Base-by-base conservation (phyloP, 92 coral and sea anemone species). In the Epizoanthus illoricatus region DNA sequence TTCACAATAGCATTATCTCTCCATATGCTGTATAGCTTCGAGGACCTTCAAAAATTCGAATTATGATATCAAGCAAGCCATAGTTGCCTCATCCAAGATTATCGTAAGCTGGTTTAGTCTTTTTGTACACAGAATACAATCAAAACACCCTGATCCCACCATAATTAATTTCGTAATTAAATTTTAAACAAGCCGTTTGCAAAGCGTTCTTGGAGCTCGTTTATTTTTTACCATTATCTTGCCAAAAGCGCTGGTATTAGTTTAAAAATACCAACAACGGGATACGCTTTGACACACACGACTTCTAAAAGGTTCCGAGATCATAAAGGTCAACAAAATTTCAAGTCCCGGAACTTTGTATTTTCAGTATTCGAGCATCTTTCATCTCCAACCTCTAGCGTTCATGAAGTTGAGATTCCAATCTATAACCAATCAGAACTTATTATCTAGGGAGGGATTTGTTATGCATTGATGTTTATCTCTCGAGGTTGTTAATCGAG, bases 391-490 rank as follows among this genome's bases (percentile, higher is more conserved):
- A 42, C 42, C 71, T 61, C 58, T n/a, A 78, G 60, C 71, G 28
- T 78, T 64, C 61, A 43, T 62, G 23, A 7, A 33, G 79, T 59
- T 78, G 21, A 63, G 82, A 78, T 24, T 78, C 45, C 21, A 39
- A 42, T 62, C 39, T 74, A 20, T 23, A 16, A 20, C 82, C 82
- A 78, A 78, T 78, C 71, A 78, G 59, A 40, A 19, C 54, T 13
- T 78, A 43, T 42, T 62, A 43, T 78, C 21, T 63, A 70, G 64
- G 58, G 43, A 63, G 28, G 59, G 61, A 78, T 78, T 63, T 78
- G 82, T 78, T 78, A 70, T 64, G 82, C 43, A 62, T 78, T 61
- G 82, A 78, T 78, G 82, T 78, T 63, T 78, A 78, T 78, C 82
- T 78, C 82, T 78, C 39, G 61, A 42, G 28, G 82, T 78, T 78